Evolutionary conservation across 2,797 vertebrate genomes (phyloP), one percentile per base, ranked within the genome.

Genomic region (Craterocephalus amniculus): DNA sequence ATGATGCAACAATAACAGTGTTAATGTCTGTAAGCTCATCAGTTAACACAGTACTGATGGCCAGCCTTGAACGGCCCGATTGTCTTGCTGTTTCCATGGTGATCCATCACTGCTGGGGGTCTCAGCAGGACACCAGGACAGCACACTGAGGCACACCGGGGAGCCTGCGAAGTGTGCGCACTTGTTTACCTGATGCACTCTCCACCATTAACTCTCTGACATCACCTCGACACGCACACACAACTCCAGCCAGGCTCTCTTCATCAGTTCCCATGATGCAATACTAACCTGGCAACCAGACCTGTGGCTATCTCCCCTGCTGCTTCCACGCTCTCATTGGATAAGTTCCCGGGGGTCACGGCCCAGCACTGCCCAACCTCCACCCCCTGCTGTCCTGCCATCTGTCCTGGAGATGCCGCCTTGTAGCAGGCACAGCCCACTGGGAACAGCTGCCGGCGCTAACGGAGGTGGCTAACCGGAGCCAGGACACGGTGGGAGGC

Each of bases 211-310:
- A 70, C 81, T 72, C 85, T 36, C n/a, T 80, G 79, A 83, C 79
- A 88, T 81, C 81, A 85, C 76, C 73, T 74, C 67, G 13, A 11
- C 67, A 45, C 80, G 45, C 70, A 62, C 27, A 58, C 61, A 48
- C 51, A 60, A 32, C 65, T 61, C 40, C 65, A 70, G 24, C 58
- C 68, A 20, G 24, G 52, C 63, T 35, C 38, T 45, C 55, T 71
- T 85, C 78, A 85, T 87, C 83, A 87, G 80, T 38, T 81, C 77
- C 73, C 74, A 87, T 79, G 87, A 87, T 86, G 81, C 77, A 77
- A 74, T 61, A 34, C 70, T 58, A 70, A 75, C 91, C 79, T 89
- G 88, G 89, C 89, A 91, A 91, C 90, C 71, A 67, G 85, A 88
- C 87, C 85, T 65, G 67, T 79, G 77, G 86, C 87, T 88, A 88